phyloP scores from a whole-genome alignment of 2,888 invertebrate genomes.

The Sicus ferrugineus region DNA sequence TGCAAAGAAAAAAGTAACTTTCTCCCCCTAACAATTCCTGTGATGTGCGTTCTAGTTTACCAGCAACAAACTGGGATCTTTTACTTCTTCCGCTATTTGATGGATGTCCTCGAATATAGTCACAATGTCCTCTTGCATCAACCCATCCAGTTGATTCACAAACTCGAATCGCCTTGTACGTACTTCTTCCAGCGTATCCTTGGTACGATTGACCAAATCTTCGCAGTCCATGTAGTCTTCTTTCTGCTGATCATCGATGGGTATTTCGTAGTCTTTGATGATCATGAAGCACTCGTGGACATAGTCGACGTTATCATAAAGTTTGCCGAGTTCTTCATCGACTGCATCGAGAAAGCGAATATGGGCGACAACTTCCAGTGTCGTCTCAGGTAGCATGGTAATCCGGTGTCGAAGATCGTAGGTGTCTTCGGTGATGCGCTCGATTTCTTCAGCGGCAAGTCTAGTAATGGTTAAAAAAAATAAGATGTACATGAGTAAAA shows the following conservation, averaged over 20 bases:
- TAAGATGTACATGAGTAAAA: background rate
- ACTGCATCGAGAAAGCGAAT: constrained; percentile 69
- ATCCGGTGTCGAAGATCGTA: constrained; percentile 72
- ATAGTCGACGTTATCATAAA: constrained; percentile 80
- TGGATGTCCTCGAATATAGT: constrained; percentile 77
- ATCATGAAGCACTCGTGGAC: constrained; percentile 84
- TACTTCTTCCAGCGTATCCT: constrained; percentile 70
- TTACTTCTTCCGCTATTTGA: constrained; percentile 75
- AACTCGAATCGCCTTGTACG: constrained; percentile 75
- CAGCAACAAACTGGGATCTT: constrained; percentile 57
- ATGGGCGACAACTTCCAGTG: constrained; percentile 74
- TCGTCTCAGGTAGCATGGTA: constrained; percentile 72
- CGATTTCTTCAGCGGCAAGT: constrained; percentile 71
- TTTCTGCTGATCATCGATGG: constrained; percentile 75
- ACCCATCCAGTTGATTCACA: constrained; percentile 74
- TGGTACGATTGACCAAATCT: constrained; percentile 64
- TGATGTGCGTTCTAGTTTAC: constrained; percentile 44
- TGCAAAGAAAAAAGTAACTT: constrained; percentile 54
- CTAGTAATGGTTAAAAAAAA: constrained; percentile 59
- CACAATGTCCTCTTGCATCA: constrained; percentile 81
- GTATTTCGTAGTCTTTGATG: constrained; percentile 80
- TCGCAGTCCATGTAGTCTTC: constrained; percentile 64
- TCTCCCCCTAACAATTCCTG: too few species aligned
- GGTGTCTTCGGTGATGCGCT: constrained; percentile 56
- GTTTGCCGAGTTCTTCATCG: constrained; percentile 71